Evolutionary conservation across 1,140 invertebrate species (phyloP).

Genomic region (Drosophila obscura): DNA sequence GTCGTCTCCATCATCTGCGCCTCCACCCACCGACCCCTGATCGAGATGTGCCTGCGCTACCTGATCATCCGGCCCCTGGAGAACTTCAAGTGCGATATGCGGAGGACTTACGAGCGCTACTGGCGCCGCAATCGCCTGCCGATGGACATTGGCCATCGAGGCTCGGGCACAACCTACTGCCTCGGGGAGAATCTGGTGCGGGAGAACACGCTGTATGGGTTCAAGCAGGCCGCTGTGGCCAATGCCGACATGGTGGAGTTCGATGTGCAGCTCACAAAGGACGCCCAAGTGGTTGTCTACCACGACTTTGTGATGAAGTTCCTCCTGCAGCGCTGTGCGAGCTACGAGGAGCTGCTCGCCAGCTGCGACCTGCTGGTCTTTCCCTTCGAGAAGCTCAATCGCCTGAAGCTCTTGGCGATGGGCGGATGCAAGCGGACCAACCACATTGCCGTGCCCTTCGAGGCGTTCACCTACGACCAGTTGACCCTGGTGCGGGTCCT

Average conservation of each 20-base stretch:
- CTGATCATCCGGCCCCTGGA: slow-evolving; percentile 46
- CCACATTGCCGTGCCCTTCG: slow-evolving; percentile 42
- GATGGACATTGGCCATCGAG: slow-evolving; percentile 60
- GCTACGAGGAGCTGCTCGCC: slow-evolving; percentile 12
- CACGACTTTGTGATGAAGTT: slow-evolving; percentile 60
- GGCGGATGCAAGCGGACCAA: slow-evolving; percentile 31
- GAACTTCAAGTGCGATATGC: slow-evolving; percentile 24
- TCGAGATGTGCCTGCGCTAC: slow-evolving; percentile 52
- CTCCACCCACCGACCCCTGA: slow-evolving; percentile 64
- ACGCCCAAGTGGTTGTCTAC: slow-evolving; percentile 63
- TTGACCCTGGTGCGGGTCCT: slow-evolving; percentile 18
- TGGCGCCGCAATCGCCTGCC: slow-evolving; percentile 27
- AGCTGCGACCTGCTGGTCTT: slow-evolving; percentile 43
- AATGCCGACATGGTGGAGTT: slow-evolving; percentile 71
- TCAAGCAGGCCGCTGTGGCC: slow-evolving; percentile 23
- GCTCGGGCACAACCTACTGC: slow-evolving; percentile 49
- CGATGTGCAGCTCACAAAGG: slow-evolving; percentile 68
- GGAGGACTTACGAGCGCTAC: slow-evolving; percentile 30
- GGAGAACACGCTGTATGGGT: slow-evolving; percentile 64
- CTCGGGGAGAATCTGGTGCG: slow-evolving; percentile 21
- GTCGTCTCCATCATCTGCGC: slow-evolving; percentile 54
- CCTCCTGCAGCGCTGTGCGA: slow-evolving; percentile 3
- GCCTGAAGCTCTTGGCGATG: slow-evolving; percentile 37
- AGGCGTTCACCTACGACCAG: slow-evolving; percentile 49
- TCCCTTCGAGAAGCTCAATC: slow-evolving; percentile 40